These are phyloP conservation scores for Chloroceryle amazona DNA, from an alignment of 2,797 vertebrate species.

Conservation along the genomic window DNA sequence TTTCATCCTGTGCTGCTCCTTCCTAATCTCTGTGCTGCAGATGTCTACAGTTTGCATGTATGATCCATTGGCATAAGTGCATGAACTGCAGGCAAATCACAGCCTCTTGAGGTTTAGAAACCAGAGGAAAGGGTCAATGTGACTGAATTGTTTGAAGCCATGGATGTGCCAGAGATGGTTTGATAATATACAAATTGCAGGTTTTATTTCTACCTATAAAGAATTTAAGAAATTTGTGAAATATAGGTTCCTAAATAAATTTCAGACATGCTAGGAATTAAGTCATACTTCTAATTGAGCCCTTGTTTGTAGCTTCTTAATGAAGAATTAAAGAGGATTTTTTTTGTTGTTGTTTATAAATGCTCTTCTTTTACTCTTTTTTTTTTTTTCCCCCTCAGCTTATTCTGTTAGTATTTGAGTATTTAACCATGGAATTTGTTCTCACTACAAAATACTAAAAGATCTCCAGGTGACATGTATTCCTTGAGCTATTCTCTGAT, in stretches of 20 bases:
- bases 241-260: neutral
- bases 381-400: neutral
- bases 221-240: neutral
- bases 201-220: neutral
- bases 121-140: neutral
- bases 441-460: neutral
- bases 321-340: neutral
- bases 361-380: neutral
- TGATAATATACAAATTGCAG: neutral
- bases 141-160: neutral
- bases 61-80: neutral
- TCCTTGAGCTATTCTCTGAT: neutral
- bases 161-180: neutral
- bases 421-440: slow-evolving; percentile 28
- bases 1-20: neutral
- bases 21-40: fast-evolving
- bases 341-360: neutral
- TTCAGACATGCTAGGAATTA: neutral
- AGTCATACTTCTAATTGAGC: neutral
- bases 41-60: neutral
- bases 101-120: neutral
- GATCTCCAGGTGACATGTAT: neutral
- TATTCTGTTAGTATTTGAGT: neutral
- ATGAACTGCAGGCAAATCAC: neutral
- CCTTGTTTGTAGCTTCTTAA: neutral